Percentiles rank a stretch among this genome's conserved stretches.
These are phyloP conservation scores for Onychostoma macrolepis DNA, from an alignment of 2,113 vertebrate species.

Conservation along the genomic window DNA sequence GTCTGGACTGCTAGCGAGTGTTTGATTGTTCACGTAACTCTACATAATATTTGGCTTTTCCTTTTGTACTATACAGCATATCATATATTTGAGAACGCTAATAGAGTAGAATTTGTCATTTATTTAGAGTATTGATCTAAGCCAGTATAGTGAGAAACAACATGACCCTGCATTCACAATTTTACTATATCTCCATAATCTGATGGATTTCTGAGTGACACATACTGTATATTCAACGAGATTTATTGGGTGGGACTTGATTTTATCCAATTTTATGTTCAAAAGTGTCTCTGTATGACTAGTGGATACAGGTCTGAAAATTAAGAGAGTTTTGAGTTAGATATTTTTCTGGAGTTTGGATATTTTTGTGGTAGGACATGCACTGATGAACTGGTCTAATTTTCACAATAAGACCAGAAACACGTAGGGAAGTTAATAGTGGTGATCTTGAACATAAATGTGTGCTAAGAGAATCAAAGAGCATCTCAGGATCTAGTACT, in stretches of 20 bases:
- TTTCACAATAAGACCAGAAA: not conserved
- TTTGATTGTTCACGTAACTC: not conserved
- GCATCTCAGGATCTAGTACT: not conserved
- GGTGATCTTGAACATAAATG: not conserved
- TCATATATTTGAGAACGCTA: not conserved
- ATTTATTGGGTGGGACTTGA: not conserved
- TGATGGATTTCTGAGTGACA: not conserved
- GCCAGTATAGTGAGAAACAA: not conserved
- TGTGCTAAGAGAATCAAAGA: not conserved
- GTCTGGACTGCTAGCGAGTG: no score
- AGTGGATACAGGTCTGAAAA: not conserved
- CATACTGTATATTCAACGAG: not conserved
- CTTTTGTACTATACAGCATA: not conserved
- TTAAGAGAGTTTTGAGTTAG: not conserved
- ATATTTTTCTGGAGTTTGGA: no score
- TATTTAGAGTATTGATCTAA: not conserved
- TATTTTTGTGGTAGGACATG: not conserved
- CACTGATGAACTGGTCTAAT: not conserved
- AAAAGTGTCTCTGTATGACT: not conserved
- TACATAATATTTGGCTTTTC: not conserved
- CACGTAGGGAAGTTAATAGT: not conserved
- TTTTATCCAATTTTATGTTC: not conserved
- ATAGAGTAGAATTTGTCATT: no score
- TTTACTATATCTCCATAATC: not conserved
- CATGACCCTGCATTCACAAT: no score